Base-by-base conservation (phyloP, 2,888 invertebrate genomes). In the Ennomos quercinarius region DNA sequence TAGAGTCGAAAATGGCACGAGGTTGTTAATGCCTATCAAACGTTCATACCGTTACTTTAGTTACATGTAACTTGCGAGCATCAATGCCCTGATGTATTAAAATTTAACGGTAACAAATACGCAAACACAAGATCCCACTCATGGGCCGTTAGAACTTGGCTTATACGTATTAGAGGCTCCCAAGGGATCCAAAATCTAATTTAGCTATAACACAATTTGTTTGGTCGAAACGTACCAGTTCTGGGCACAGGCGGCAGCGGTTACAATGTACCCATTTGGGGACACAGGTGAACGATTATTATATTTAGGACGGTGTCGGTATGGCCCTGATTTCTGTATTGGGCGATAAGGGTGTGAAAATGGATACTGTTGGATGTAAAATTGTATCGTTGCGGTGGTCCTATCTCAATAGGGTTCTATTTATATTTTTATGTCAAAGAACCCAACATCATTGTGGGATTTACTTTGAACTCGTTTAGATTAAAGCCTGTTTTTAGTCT, bases 151-250 rank as follows among this genome's bases (percentile, higher is more conserved):
- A 68, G 61, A 61, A 70, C 68, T 69, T 67, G 68, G 75, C 72
- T 76, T 78, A 48, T 57, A 55, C 50, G 61, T 73, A 75, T 75
- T 72, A 72, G 68, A 73, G 76, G 75, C 75, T 68, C 80, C 73
- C 76, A 61, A 74, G 72, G 75, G 84, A 72, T 17, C 66, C 51
- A 51, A 73, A 85, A 87, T 86, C 81, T 83, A 85, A 86, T 87
- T 87, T 86, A 76, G 80, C 71, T 78, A 76, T 85, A 82, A 83
- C 77, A 71, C 74, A 81, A 86, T 87, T 83, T 83, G 81, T 78
- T 73, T 72, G 76, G 72, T 47, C 61, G 45, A 54, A 55, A 40
- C 48, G 57, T 52, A 11, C 46, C 55, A 17, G 47, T 52, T 56
- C 27, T 51, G 51, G 43, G 43, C 36, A 55, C 35, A 50, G 54